Base-by-base conservation (phyloP, 1,140 invertebrate species). In the Trichonephila inaurata region DNA sequence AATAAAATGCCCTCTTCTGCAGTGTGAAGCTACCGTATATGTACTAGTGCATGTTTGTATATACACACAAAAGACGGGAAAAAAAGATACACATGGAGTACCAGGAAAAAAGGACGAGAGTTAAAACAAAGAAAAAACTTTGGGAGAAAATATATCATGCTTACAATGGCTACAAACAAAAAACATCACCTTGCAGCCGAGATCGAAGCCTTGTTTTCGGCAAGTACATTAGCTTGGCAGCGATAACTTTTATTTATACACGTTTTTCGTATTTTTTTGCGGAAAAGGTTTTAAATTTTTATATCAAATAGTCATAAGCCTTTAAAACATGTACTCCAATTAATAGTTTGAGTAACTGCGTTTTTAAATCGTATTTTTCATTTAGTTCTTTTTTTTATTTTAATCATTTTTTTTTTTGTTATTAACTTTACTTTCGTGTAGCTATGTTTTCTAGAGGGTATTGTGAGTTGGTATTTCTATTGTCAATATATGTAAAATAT, bases 101-200 rank as follows among this genome's bases (percentile, higher is more conserved):
- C 18, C n/a, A 69, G 33, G 62, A 89, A 69, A 82, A 58, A 90
- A 61, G 21, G 69, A 62, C 62, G 51, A n/a, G n/a, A 61, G 16
- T n/a, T 90, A 90, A 90, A 90, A 90, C 89, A 90, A 90, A 21
- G 58, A 40, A 72, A 81, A 90, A 90, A 90, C 89, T 90, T 81
- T 16, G 16, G 89, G 89, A 69, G 89, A 24, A 81, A 81, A 90
- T 90, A 90, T 90, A 90, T 90, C 89, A 90, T 51, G 69, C 61
- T 90, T 90, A 90, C 89, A 90, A 24, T 51, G 3, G 51, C 40
- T 90, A 58, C 81, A 90, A 90, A 90, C 89, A 90, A 90, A 90
- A 69, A 33, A 81, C 51, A 69, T 90, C 61, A 81, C 89, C 51
- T 61, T 81, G 81, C 89, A 90, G 89, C 69, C 82, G 89, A 81